Conservation (phyloP, 2,113 vertebrate genomes). For the Macaca mulatta region DNA sequence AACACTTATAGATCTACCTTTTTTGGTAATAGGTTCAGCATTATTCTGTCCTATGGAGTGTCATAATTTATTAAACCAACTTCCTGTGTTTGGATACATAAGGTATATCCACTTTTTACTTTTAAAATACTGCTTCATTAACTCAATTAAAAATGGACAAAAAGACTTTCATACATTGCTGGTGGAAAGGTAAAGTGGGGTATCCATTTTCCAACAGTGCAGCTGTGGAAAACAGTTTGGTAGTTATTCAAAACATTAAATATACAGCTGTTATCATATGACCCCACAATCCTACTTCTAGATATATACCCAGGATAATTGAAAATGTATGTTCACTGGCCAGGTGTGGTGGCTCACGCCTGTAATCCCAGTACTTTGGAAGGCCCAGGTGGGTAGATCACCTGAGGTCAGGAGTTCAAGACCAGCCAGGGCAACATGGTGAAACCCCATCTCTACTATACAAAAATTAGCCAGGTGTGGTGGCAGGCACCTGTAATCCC, state of each 20-base stretch:
- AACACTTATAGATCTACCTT: not conserved
- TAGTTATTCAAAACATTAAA: not conserved
- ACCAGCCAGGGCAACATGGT: too few species aligned
- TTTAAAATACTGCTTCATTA: not conserved
- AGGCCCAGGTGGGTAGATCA: too few species aligned
- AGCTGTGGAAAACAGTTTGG: not conserved
- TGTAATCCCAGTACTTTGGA: too few species aligned
- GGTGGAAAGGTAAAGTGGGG: not conserved
- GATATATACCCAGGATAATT: not conserved
- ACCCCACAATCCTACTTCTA: not conserved
- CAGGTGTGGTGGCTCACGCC: too few species aligned
- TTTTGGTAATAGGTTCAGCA: not conserved
- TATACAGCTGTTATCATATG: not conserved
- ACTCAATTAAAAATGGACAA: not conserved
- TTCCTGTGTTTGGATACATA: not conserved
- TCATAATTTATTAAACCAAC: not conserved
- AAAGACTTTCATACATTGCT: not conserved
- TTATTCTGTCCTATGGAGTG: not conserved
- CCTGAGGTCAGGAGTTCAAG: too few species aligned
- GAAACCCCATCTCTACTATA: too few species aligned
- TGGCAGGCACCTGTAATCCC: too few species aligned
- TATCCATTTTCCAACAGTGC: not conserved
- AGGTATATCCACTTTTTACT: not conserved
- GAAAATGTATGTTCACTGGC: not conserved
- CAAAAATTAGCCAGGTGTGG: too few species aligned